phyloP scores from a whole-genome alignment of 2,888 invertebrate species.

The Argyresthia albistria region DNA sequence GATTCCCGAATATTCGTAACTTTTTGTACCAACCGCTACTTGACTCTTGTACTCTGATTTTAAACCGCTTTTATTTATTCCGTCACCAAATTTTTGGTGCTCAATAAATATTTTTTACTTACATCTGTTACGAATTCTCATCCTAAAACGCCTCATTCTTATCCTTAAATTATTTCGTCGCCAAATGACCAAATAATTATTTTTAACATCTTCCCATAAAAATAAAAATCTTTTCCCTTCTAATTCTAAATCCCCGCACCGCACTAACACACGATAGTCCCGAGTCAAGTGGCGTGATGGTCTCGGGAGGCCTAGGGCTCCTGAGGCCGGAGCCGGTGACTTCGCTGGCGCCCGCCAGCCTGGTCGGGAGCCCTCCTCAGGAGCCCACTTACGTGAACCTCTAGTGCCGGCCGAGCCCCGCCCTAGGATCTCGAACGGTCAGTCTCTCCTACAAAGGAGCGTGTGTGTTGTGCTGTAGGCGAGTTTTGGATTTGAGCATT shows the following conservation, averaged over 20 bases:
- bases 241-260: background rate
- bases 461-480: too few species aligned
- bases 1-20: background rate
- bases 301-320: conserved; percentile 58
- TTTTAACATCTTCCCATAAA: background rate
- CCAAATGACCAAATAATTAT: too few species aligned
- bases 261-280: conserved; percentile 34
- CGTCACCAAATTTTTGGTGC: conserved; percentile 1
- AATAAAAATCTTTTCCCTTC: background rate
- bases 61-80: conserved; percentile 10
- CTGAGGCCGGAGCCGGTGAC: conserved; percentile 70
- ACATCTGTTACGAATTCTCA: conserved; percentile 1
- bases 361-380: conserved; percentile 78
- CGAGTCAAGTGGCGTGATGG: conserved; percentile 73
- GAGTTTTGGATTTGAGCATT: too few species aligned
- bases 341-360: conserved; percentile 51
- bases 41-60: conserved; percentile 27
- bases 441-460: too few species aligned
- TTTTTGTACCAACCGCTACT: conserved; percentile 40
- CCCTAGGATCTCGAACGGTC: conserved; percentile 23
- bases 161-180: background rate
- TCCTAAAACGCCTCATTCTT: too few species aligned
- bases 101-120: background rate
- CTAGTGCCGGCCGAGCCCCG: conserved; percentile 76
- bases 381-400: conserved; percentile 96